phyloP scores from a whole-genome alignment of 1,140 invertebrate species.

The Anastatus disparis region DNA sequence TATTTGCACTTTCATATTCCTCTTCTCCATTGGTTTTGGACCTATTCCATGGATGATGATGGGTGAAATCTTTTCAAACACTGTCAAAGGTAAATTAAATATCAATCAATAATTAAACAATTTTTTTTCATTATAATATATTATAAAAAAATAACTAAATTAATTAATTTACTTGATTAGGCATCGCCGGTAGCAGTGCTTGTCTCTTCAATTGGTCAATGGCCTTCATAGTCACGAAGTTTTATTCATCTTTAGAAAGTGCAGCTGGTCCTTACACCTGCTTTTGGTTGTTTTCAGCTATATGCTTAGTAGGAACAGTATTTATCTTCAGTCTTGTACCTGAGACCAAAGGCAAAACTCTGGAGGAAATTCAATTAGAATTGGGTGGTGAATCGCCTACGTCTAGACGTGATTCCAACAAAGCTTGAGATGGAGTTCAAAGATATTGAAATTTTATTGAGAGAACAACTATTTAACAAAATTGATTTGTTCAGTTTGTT shows the following conservation, averaged over 20 bases:
- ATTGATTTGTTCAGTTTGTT: background rate
- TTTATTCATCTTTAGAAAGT: slow-evolving; percentile 73
- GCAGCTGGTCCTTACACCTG: slow-evolving; percentile 72
- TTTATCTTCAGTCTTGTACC: slow-evolving; percentile 85
- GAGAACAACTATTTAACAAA: background rate
- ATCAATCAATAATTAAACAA: background rate
- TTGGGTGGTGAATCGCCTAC: slow-evolving; percentile 56
- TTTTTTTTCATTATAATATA: no score
- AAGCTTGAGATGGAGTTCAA: slow-evolving; percentile 12
- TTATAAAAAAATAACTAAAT: no score
- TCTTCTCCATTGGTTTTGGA: slow-evolving; percentile 82
- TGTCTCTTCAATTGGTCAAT: slow-evolving; percentile 82
- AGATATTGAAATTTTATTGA: no score
- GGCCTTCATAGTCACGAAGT: slow-evolving; percentile 84
- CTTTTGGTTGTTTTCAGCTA: slow-evolving; percentile 84
- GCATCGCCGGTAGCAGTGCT: slow-evolving; percentile 78
- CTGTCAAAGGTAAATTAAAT: slow-evolving; percentile 29
- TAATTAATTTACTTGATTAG: slow-evolving; percentile 65
- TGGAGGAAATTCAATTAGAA: slow-evolving; percentile 83
- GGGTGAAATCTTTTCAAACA: slow-evolving; percentile 72
- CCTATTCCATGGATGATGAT: slow-evolving; percentile 86
- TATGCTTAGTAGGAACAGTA: slow-evolving; percentile 76
- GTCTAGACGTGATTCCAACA: background rate
- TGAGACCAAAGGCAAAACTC: slow-evolving; percentile 90
- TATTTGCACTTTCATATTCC: slow-evolving; percentile 79